These are phyloP conservation scores for Engystomops pustulosus DNA, from an alignment of 2,113 vertebrate species.

Conservation along the genomic window DNA sequence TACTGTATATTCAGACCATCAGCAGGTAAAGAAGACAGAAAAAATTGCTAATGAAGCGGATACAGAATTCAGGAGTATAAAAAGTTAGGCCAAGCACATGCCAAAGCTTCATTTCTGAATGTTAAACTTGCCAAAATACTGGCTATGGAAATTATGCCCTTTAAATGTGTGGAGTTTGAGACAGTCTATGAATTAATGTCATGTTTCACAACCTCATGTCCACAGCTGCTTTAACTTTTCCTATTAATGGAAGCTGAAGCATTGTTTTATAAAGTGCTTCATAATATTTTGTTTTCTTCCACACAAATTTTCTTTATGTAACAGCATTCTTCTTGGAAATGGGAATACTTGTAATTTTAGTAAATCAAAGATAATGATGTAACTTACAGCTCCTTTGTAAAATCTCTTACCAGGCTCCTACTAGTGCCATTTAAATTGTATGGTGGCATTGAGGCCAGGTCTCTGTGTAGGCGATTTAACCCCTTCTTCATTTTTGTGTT, in stretches of 20 bases:
- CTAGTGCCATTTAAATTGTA: too few species aligned
- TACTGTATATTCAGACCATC: too few species aligned
- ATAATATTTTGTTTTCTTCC: background rate
- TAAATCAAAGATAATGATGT: too few species aligned
- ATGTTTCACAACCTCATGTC: background rate
- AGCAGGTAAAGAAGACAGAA: too few species aligned
- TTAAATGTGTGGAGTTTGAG: background rate
- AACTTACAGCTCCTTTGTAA: too few species aligned
- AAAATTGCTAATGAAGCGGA: too few species aligned
- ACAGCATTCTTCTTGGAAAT: background rate
- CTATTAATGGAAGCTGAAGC: background rate
- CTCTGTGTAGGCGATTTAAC: too few species aligned
- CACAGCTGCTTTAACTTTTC: constrained; percentile 16
- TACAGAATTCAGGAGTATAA: background rate
- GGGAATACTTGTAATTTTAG: background rate
- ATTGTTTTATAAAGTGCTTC: background rate
- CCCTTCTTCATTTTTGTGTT: too few species aligned
- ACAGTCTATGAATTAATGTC: constrained; percentile 6
- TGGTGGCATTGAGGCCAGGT: too few species aligned
- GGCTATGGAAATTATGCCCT: constrained; percentile 17
- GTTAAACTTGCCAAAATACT: background rate
- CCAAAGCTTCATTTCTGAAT: background rate
- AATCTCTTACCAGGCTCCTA: too few species aligned
- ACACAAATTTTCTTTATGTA: background rate
- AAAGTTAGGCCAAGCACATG: background rate